A percentile compares a stretch with the other conserved stretches of the same genome.
Conservation (phyloP, 2,797 vertebrate species). For the Squalus acanthias region DNA sequence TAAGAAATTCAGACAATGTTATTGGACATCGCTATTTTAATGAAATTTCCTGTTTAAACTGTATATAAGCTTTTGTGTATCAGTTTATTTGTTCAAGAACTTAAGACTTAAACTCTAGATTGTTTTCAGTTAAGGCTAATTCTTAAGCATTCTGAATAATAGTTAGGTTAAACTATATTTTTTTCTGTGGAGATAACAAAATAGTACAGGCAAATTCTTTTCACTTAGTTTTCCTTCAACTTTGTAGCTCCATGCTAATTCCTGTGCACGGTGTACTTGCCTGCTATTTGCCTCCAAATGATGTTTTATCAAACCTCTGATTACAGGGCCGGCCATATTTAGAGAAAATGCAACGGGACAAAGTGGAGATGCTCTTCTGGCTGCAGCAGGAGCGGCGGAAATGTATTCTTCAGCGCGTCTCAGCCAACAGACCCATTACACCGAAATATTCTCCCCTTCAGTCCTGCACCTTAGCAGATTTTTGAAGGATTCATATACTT, state of each 20-base stretch:
- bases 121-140: background rate
- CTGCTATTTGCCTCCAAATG: background rate
- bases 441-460: background rate
- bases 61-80: background rate
- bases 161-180: background rate
- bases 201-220: background rate
- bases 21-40: background rate
- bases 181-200: background rate
- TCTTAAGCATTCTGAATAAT: background rate
- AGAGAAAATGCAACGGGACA: conserved; percentile 64
- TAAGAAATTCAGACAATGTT: background rate
- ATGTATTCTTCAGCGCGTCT: conserved; percentile 2
- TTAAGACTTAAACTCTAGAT: background rate
- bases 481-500: background rate
- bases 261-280: background rate
- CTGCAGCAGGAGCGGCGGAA: conserved; percentile 52
- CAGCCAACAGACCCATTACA: background rate
- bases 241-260: background rate
- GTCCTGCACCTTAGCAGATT: background rate
- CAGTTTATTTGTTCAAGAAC: background rate
- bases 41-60: background rate
- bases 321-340: conserved; percentile 57
- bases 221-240: background rate
- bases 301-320: background rate
- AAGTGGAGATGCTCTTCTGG: conserved; percentile 65